Conservation (phyloP, 1,140 invertebrate genomes). For the Diabrotica virgifera region DNA sequence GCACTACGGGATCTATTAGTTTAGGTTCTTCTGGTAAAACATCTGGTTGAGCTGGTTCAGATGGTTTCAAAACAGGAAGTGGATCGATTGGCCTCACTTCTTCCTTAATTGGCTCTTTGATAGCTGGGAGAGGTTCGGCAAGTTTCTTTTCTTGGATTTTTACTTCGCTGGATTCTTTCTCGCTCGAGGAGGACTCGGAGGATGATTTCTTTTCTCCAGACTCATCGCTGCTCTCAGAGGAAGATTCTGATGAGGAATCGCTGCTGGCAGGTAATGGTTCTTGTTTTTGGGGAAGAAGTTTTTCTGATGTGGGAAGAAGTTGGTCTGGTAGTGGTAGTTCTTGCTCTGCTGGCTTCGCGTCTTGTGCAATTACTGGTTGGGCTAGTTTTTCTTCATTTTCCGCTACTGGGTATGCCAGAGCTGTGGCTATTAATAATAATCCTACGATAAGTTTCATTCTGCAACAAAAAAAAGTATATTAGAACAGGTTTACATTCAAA, state of each 20-base stretch:
- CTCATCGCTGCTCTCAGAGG: slow-evolving; percentile 14
- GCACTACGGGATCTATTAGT: slow-evolving; percentile 24
- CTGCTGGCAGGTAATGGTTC: slow-evolving; percentile 14
- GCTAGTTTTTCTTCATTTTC: slow-evolving; percentile 41
- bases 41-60: slow-evolving; percentile 21
- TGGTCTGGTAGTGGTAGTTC: slow-evolving; percentile 21
- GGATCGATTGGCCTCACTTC: slow-evolving; percentile 11
- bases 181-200: slow-evolving; percentile 6
- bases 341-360: slow-evolving; percentile 21
- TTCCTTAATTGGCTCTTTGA: slow-evolving; percentile 22
- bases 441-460: slow-evolving; percentile 49
- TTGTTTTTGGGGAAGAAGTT: slow-evolving; percentile 20
- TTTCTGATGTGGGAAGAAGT: slow-evolving; percentile 13
- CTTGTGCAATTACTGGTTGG: slow-evolving; percentile 43
- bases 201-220: slow-evolving; percentile 24
- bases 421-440: slow-evolving; percentile 40
- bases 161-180: slow-evolving; percentile 18
- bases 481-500: background rate
- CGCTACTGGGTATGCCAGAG: slow-evolving; percentile 43
- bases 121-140: slow-evolving; percentile 18
- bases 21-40: slow-evolving; percentile 24
- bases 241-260: slow-evolving; percentile 4
- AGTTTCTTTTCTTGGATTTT: slow-evolving; percentile 17
- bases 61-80: slow-evolving; percentile 16
- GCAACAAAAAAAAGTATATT: slow-evolving; percentile 33